phyloP scores from a whole-genome alignment of 2,797 vertebrate species.

The Psittacula derbiana region DNA sequence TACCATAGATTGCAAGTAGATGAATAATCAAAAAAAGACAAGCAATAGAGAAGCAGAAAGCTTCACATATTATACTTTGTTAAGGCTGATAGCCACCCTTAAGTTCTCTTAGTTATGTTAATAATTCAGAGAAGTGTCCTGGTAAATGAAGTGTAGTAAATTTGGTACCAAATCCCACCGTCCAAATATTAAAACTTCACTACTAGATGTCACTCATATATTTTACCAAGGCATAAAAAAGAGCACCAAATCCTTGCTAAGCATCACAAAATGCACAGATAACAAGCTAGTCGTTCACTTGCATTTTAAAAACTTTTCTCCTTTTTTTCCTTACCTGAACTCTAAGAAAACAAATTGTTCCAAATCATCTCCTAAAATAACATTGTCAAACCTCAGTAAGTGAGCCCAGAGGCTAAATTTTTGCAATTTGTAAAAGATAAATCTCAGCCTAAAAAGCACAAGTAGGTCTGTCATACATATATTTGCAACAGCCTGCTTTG shows the following conservation, averaged over 20 bases:
- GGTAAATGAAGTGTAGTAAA: neutral
- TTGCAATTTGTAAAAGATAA: neutral
- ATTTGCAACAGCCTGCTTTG: neutral
- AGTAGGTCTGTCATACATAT: neutral
- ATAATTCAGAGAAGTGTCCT: neutral
- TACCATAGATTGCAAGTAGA: neutral
- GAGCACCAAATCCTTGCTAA: neutral
- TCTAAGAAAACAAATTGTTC: neutral
- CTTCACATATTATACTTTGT: neutral
- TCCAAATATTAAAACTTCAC: neutral
- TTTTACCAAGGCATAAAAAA: neutral
- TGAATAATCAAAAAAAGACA: neutral
- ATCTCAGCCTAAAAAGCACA: neutral
- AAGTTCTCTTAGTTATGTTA: neutral
- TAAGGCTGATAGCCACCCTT: neutral
- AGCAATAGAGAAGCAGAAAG: neutral
- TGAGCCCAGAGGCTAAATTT: neutral
- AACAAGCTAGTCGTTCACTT: neutral
- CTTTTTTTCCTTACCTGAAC: neutral
- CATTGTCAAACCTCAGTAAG: fast-evolving
- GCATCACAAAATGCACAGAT: neutral
- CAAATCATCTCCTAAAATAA: neutral
- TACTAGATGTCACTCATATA: neutral
- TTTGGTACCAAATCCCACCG: neutral
- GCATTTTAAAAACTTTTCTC: neutral